Evolutionary conservation across 2,797 vertebrate genomes (phyloP).

Genomic region (Valencia hispanica): DNA sequence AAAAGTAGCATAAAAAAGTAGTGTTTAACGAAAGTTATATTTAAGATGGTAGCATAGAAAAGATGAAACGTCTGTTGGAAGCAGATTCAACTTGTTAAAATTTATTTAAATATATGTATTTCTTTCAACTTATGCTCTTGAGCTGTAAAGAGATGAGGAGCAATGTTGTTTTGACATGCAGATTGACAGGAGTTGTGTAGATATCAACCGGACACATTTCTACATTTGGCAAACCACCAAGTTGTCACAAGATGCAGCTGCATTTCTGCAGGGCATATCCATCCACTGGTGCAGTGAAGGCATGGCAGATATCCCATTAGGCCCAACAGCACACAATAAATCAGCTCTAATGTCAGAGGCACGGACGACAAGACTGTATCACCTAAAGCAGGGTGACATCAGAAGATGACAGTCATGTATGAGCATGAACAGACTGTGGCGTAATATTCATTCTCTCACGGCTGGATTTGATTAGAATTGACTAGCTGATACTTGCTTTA

Average conservation of each 20-base stretch:
- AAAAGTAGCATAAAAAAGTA: neutral
- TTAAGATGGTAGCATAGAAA: neutral
- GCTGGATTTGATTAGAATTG: conserved; percentile 10
- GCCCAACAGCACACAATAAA: conserved; percentile 7
- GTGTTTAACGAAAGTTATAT: neutral
- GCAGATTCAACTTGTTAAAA: neutral
- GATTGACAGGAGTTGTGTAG: neutral
- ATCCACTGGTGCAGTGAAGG: neutral
- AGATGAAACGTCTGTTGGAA: neutral
- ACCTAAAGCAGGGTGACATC: neutral
- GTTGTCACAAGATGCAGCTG: neutral
- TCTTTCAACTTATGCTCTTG: neutral
- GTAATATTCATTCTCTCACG: neutral
- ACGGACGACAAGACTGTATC: neutral
- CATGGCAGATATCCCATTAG: conserved; percentile 14
- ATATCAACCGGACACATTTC: neutral
- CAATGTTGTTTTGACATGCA: neutral
- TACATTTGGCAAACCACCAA: neutral
- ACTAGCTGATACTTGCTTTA: conserved; percentile 19
- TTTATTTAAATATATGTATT: neutral
- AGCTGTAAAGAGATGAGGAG: neutral
- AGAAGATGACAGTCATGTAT: conserved; percentile 28
- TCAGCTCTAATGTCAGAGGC: conserved; percentile 21
- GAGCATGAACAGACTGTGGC: conserved; percentile 21
- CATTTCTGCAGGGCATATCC: conserved; percentile 6